Percentiles rank a stretch among this genome's conserved stretches.
Evolutionary conservation across 2,888 invertebrate genomes (phyloP).

Genomic region (Lasioglossum marginatum): DNA sequence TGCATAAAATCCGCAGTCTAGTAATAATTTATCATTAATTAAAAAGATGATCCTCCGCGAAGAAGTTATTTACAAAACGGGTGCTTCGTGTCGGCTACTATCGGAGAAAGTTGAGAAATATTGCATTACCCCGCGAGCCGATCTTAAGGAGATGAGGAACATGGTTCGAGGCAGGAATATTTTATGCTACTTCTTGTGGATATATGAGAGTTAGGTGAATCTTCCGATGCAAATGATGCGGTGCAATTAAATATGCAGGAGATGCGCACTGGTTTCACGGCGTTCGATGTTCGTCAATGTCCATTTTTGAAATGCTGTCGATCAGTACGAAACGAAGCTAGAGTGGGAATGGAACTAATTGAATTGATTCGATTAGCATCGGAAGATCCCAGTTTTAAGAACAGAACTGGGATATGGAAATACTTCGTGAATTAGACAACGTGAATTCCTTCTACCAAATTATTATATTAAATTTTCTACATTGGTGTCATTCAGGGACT

Average conservation of each 20-base stretch:
- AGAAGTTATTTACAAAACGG: not conserved
- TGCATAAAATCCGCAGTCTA: too few species aligned
- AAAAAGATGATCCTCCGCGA: not conserved
- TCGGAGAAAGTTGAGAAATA: constrained; percentile 1
- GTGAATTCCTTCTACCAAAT: not conserved
- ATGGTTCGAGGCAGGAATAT: not conserved
- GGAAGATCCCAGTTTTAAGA: not conserved
- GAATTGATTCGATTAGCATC: not conserved
- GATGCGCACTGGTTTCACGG: not conserved
- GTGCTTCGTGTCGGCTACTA: not conserved
- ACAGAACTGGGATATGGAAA: not conserved
- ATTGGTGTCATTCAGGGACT: not conserved
- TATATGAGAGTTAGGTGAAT: not conserved
- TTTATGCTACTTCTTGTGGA: not conserved
- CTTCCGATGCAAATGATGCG: not conserved
- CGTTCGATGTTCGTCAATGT: not conserved
- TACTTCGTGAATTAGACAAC: not conserved
- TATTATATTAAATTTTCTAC: not conserved
- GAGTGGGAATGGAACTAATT: not conserved
- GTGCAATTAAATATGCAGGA: not conserved
- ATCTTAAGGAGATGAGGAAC: not conserved
- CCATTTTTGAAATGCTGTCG: not conserved
- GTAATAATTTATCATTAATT: not conserved
- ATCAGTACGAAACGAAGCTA: not conserved
- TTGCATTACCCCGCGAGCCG: not conserved